These are phyloP conservation scores for Pygoscelis antarcticus DNA, from an alignment of 2,113 vertebrate genomes.

Conservation along the genomic window DNA sequence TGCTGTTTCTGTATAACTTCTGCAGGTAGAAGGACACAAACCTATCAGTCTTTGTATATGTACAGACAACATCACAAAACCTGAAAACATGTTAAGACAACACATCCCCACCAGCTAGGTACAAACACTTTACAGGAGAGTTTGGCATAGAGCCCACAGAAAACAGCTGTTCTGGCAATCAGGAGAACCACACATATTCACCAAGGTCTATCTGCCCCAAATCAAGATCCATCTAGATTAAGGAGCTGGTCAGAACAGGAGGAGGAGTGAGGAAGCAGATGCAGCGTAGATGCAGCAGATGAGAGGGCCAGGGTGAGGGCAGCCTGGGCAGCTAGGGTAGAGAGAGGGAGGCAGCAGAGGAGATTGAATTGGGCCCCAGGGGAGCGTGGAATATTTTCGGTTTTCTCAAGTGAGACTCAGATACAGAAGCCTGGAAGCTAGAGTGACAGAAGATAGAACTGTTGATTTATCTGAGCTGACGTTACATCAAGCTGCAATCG, in stretches of 20 bases:
- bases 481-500: conserved; percentile 2
- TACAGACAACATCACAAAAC: background rate
- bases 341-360: background rate
- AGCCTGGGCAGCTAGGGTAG: background rate
- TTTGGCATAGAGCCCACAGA: background rate
- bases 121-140: background rate
- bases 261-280: background rate
- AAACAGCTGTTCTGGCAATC: background rate
- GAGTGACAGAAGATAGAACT: conserved; percentile 11
- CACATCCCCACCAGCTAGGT: background rate
- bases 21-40: background rate
- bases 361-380: background rate
- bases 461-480: conserved; percentile 23
- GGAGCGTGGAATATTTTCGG: background rate
- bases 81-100: background rate
- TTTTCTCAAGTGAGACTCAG: background rate
- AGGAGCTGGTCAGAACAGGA: background rate
- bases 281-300: background rate
- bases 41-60: background rate
- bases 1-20: background rate
- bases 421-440: conserved; percentile 25
- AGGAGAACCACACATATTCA: background rate
- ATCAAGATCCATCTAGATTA: background rate
- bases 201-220: background rate
- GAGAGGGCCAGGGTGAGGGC: background rate